A percentile compares a stretch with the other conserved stretches of the same genome.
Evolutionary conservation across 2,888 invertebrate genomes (phyloP).

Genomic region (Cylloceria caligata): DNA sequence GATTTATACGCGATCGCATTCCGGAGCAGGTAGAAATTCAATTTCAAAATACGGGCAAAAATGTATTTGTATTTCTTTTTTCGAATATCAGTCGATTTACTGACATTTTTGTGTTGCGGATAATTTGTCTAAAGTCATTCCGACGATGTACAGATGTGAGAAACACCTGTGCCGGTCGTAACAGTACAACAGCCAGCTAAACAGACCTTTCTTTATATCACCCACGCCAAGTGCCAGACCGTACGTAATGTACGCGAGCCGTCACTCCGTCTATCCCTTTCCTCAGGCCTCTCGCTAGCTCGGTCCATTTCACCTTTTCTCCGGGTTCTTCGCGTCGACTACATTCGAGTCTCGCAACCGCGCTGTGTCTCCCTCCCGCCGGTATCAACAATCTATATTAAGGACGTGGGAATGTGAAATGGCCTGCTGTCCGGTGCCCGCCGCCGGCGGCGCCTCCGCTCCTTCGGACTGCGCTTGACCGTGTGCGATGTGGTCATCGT

Average conservation of each 20-base stretch:
- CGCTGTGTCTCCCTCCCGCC: constrained; percentile 68
- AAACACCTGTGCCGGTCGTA: constrained; percentile 50
- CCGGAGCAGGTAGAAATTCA: constrained; percentile 9
- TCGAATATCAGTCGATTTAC: constrained; percentile 8
- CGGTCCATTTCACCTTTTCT: constrained; percentile 68
- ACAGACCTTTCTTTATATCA: constrained; percentile 41
- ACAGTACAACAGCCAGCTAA: constrained; percentile 11
- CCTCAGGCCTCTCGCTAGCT: constrained; percentile 27
- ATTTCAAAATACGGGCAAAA: background rate
- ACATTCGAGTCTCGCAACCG: constrained; percentile 31
- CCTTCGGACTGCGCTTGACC: constrained; percentile 16
- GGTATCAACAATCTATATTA: constrained; percentile 81
- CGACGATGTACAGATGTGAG: background rate
- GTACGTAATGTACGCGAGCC: constrained; percentile 43
- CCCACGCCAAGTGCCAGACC: constrained; percentile 54
- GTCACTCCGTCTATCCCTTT: constrained; percentile 44
- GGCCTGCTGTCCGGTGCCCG: constrained; percentile 72
- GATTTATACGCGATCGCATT: constrained; percentile 23
- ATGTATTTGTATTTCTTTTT: background rate
- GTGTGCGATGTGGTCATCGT: constrained; percentile 40
- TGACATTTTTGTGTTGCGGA: background rate
- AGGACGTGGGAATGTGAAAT: constrained; percentile 82
- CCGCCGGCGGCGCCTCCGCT: constrained; percentile 43
- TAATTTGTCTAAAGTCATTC: background rate
- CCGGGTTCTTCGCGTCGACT: constrained; percentile 30